Conservation (phyloP, 2,113 vertebrate species). For the Sebastes schlegelii region DNA sequence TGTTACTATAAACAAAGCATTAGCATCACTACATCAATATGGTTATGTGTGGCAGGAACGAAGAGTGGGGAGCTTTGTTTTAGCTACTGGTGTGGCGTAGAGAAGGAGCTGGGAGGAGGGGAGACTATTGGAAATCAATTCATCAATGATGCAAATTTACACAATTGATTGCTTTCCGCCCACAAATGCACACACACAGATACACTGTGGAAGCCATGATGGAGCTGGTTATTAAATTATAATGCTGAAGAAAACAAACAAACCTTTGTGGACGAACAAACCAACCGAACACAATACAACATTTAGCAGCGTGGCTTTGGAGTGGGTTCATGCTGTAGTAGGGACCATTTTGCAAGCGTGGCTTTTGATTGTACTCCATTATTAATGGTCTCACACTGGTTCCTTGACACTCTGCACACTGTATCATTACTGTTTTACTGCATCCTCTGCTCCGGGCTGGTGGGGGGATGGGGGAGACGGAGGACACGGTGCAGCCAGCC, state of each 20-base stretch:
- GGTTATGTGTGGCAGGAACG: slow-evolving; percentile 20
- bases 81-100: slow-evolving; percentile 9
- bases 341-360: slow-evolving; percentile 24
- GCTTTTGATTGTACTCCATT: slow-evolving; percentile 65
- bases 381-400: slow-evolving; percentile 65
- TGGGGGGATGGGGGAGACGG: slow-evolving; percentile 73
- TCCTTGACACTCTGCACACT: slow-evolving; percentile 60
- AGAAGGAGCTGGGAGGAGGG: slow-evolving; percentile 40
- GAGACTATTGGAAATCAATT: slow-evolving; percentile 64
- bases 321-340: slow-evolving; percentile 4
- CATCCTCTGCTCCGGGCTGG: slow-evolving; percentile 58
- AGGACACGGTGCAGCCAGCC: slow-evolving; percentile 49
- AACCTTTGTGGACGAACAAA: slow-evolving; percentile 15
- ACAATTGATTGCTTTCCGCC: slow-evolving; percentile 41
- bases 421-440: slow-evolving; percentile 70
- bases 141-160: slow-evolving; percentile 62
- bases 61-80: slow-evolving; percentile 47
- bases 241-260: slow-evolving; percentile 27
- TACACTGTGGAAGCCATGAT: not conserved
- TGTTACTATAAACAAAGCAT: slow-evolving; percentile 67
- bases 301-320: not conserved
- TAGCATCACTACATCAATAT: slow-evolving; percentile 39
- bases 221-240: slow-evolving; percentile 14
- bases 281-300: slow-evolving; percentile 5
- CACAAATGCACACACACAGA: not conserved